phyloP scores from a whole-genome alignment of 53 echinoderm and acorn worm species.

The Holothuria leucospilota region DNA sequence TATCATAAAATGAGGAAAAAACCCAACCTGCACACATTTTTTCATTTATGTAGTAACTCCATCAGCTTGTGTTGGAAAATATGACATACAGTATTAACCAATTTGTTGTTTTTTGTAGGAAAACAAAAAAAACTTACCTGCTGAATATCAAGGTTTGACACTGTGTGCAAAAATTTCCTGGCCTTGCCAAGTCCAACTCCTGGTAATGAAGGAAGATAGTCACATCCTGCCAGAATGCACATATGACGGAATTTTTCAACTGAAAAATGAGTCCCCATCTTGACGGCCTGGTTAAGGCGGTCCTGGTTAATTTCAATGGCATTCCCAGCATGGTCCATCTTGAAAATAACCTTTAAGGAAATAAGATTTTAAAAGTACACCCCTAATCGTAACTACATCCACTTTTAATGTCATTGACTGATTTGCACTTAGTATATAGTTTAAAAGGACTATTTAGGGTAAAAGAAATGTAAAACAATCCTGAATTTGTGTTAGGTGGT shows the following conservation, averaged over 20 bases:
- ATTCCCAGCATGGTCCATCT: slow-evolving; percentile 87
- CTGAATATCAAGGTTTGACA: slow-evolving; percentile 79
- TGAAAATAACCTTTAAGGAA: slow-evolving; percentile 69
- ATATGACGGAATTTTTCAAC: slow-evolving; percentile 95
- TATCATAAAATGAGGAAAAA: too few relatives aligned
- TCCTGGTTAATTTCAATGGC: slow-evolving; percentile 82
- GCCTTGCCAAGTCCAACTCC: slow-evolving; percentile 94
- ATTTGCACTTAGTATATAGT: too few relatives aligned
- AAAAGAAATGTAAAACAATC: too few relatives aligned
- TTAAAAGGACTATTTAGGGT: too few relatives aligned
- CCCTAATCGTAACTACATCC: too few relatives aligned
- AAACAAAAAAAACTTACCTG: slow-evolving; percentile 61
- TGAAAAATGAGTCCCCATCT: slow-evolving; percentile 78
- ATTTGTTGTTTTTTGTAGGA: too few relatives aligned
- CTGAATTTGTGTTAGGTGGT: too few relatives aligned
- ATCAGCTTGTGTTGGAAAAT: too few relatives aligned
- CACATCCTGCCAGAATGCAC: slow-evolving; percentile 95
- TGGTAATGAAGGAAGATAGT: slow-evolving; percentile 90
- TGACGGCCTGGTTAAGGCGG: slow-evolving; percentile 76
- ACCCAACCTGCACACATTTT: too few relatives aligned
- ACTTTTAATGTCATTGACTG: too few relatives aligned
- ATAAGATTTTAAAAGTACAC: background rate
- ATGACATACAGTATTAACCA: too few relatives aligned
- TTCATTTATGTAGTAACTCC: too few relatives aligned
- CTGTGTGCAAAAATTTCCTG: slow-evolving; percentile 78